Percentiles rank a stretch among this genome's conserved stretches.
These are phyloP conservation scores for Solen grandis DNA, from an alignment of 1,140 invertebrate species.

Conservation along the genomic window DNA sequence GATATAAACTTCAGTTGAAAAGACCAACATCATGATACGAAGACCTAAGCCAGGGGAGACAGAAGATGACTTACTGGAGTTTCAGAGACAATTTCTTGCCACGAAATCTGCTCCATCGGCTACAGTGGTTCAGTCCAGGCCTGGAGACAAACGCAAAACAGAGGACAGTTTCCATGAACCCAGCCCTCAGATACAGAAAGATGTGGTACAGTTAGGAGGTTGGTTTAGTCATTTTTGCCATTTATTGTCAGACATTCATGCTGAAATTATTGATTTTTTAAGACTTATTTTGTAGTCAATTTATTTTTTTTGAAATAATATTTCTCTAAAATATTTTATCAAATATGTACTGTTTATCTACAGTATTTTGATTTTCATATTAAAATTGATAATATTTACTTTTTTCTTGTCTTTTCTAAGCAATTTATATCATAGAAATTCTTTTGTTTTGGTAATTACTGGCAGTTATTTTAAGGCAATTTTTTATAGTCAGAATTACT, in stretches of 20 bases:
- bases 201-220: slow-evolving; percentile 73
- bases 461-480: too few relatives aligned
- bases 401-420: too few relatives aligned
- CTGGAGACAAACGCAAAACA: slow-evolving; percentile 67
- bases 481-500: too few relatives aligned
- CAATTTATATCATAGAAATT: too few relatives aligned
- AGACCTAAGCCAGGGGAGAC: slow-evolving; percentile 75
- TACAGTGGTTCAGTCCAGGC: slow-evolving; percentile 56
- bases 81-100: slow-evolving; percentile 78
- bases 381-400: too few relatives aligned
- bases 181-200: slow-evolving; percentile 44
- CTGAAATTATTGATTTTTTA: background rate
- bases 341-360: too few relatives aligned
- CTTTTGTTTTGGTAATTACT: too few relatives aligned
- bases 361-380: too few relatives aligned
- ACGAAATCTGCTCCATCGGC: slow-evolving; percentile 61
- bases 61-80: slow-evolving; percentile 79
- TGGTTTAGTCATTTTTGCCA: background rate
- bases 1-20: too few relatives aligned
- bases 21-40: slow-evolving; percentile 57
- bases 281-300: background rate
- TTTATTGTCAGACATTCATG: background rate
- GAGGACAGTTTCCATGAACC: background rate
- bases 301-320: background rate
- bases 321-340: too few relatives aligned